A percentile compares a stretch with the other conserved stretches of the same genome.
phyloP scores from a whole-genome alignment of 2,113 vertebrate genomes.

The Ammodramus savannarum region DNA sequence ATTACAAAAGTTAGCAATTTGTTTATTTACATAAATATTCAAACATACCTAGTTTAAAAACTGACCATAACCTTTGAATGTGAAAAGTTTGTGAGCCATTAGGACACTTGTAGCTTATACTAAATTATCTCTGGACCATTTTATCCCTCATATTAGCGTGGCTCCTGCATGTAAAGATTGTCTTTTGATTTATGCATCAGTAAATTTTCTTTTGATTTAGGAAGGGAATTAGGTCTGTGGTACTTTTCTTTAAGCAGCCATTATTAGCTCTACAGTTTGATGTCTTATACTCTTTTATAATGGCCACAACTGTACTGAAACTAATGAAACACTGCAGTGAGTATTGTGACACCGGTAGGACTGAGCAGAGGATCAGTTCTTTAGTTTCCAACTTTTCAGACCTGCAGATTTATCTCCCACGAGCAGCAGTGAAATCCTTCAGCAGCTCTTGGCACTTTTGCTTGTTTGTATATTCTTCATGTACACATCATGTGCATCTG shows the following conservation, averaged over 20 bases:
- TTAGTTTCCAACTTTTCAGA: constrained; percentile 26
- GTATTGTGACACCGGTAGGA: not conserved
- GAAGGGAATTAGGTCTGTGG: not conserved
- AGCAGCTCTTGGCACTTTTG: constrained; percentile 37
- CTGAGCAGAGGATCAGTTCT: not conserved
- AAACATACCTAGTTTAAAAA: not conserved
- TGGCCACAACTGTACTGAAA: not conserved
- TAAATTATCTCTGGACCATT: not conserved
- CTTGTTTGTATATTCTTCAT: constrained; percentile 47
- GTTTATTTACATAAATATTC: not conserved
- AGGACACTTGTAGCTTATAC: not conserved
- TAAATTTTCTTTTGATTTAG: not conserved
- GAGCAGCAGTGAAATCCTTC: constrained; percentile 19
- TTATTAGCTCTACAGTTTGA: not conserved
- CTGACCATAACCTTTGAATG: not conserved
- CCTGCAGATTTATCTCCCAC: constrained; percentile 10
- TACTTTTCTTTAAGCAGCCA: not conserved
- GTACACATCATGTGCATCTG: constrained; percentile 47
- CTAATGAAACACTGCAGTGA: not conserved
- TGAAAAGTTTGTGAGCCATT: not conserved
- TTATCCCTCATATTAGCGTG: rapidly evolving
- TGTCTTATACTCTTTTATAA: not conserved
- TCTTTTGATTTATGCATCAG: not conserved
- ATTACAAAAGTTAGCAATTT: not conserved
- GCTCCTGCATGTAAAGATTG: not conserved